A percentile compares a stretch with the other conserved stretches of the same genome.
phyloP scores from a whole-genome alignment of 2,113 vertebrate species.

The Cynoglossus semilaevis region DNA sequence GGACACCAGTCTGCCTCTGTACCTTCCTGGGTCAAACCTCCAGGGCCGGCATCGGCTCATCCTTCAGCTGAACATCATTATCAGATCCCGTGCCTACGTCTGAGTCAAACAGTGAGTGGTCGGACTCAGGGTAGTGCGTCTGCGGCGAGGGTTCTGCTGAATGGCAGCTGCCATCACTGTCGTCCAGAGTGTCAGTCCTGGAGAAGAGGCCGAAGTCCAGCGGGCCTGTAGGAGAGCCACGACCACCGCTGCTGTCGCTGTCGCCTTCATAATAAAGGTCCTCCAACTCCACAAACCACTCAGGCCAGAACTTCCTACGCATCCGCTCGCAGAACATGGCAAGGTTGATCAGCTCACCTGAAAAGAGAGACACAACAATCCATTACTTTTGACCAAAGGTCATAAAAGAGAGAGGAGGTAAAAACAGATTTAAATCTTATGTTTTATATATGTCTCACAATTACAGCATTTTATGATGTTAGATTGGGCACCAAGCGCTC shows the following conservation, averaged over 20 bases:
- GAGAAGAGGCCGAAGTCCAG: constrained; percentile 89
- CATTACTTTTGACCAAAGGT: background rate
- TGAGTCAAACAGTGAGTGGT: constrained; percentile 92
- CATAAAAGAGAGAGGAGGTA: too few relatives aligned
- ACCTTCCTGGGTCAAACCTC: constrained; percentile 54
- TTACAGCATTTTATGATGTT: background rate
- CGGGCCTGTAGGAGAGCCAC: constrained; percentile 60
- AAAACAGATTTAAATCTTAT: too few relatives aligned
- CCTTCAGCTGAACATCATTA: constrained; percentile 85
- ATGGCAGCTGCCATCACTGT: constrained; percentile 81
- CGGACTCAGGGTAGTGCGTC: constrained; percentile 78
- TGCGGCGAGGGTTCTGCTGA: constrained; percentile 60
- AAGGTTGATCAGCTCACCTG: constrained; percentile 94
- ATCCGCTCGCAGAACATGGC: constrained; percentile 98
- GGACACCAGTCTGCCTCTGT: constrained; percentile 13
- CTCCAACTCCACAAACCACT: constrained; percentile 91
- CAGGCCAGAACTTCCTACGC: constrained; percentile 93
- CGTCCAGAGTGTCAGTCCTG: constrained; percentile 92
- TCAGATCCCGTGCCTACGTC: constrained; percentile 91
- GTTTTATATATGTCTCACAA: constrained; percentile 14
- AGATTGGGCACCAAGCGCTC: too few relatives aligned
- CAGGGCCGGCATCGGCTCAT: constrained; percentile 58
- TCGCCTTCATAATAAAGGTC: constrained; percentile 87
- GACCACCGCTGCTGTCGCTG: constrained; percentile 78
- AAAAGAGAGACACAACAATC: constrained; percentile 22